A percentile compares a stretch with the other conserved stretches of the same genome.
Evolutionary conservation across 2,797 vertebrate species (phyloP).

Genomic region (Pangasius djambal): DNA sequence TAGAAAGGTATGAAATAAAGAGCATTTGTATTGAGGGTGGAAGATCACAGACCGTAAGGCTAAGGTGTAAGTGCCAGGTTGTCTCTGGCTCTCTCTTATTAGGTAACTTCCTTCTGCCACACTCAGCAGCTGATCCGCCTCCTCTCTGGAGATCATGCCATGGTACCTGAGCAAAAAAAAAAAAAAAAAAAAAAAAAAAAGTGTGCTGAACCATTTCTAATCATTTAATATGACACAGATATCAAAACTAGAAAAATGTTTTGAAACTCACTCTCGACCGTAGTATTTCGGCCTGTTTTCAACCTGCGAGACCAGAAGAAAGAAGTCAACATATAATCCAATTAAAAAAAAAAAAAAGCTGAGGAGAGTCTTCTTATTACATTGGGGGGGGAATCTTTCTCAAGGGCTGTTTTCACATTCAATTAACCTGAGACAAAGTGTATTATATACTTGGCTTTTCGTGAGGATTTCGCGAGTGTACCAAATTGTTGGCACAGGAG

Average conservation of each 20-base stretch:
- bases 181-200: neutral
- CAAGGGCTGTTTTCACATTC: neutral
- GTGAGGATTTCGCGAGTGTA: neutral
- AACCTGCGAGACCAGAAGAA: conserved; percentile 77
- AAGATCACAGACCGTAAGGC: conserved; percentile 84
- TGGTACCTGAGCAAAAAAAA: conserved; percentile 81
- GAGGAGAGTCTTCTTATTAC: neutral
- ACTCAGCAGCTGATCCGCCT: conserved; percentile 91
- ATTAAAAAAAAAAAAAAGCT: neutral
- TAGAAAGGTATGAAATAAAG: neutral
- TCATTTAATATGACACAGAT: neutral
- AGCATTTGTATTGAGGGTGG: neutral
- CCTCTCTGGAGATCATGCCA: conserved; percentile 97
- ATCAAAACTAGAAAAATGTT: neutral
- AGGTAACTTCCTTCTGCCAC: conserved; percentile 97
- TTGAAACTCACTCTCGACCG: conserved; percentile 93
- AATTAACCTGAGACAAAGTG: neutral
- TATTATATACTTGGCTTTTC: neutral
- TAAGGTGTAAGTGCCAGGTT: conserved; percentile 96
- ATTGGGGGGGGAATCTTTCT: neutral
- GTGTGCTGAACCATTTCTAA: neutral
- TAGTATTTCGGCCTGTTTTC: conserved; percentile 98
- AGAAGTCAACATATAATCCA: neutral
- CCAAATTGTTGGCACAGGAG: neutral
- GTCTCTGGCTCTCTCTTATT: conserved; percentile 97